Evolutionary conservation across 2,113 vertebrate species (phyloP).

Genomic region (Maccullochella peelii): DNA sequence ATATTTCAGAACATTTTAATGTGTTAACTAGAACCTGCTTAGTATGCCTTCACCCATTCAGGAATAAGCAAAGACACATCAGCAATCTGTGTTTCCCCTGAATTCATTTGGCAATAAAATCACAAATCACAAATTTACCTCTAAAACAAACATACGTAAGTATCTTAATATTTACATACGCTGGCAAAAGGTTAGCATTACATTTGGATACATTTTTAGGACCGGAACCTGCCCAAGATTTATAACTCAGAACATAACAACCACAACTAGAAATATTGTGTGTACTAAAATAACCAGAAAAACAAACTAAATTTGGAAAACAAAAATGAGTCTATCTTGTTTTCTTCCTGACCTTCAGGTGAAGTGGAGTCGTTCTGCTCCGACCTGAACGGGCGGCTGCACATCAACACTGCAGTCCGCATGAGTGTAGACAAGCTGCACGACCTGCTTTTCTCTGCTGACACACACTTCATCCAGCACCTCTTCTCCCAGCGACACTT

Average conservation of each 20-base stretch:
- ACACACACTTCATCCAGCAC: constrained; percentile 89
- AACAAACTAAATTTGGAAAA: neutral
- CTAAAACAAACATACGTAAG: neutral
- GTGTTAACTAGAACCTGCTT: neutral
- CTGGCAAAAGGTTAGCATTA: neutral
- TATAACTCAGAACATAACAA: neutral
- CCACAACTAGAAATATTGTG: neutral
- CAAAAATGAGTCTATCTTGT: neutral
- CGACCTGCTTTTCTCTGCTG: constrained; percentile 90
- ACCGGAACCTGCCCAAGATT: neutral
- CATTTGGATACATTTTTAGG: neutral
- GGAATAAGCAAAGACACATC: neutral
- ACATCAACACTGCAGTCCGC: constrained; percentile 87
- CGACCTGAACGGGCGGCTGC: constrained; percentile 86
- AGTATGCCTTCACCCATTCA: neutral
- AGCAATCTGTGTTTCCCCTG: neutral
- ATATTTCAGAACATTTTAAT: neutral
- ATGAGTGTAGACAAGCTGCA: constrained; percentile 89
- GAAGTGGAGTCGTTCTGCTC: constrained; percentile 89
- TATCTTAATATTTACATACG: neutral
- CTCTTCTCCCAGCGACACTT: constrained; percentile 90
- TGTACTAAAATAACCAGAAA: neutral
- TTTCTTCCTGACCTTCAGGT: constrained; percentile 63
- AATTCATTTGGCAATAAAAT: neutral
- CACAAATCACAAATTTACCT: neutral